Conservation (phyloP, 2,888 invertebrate species). For the Atethmia centrago region DNA sequence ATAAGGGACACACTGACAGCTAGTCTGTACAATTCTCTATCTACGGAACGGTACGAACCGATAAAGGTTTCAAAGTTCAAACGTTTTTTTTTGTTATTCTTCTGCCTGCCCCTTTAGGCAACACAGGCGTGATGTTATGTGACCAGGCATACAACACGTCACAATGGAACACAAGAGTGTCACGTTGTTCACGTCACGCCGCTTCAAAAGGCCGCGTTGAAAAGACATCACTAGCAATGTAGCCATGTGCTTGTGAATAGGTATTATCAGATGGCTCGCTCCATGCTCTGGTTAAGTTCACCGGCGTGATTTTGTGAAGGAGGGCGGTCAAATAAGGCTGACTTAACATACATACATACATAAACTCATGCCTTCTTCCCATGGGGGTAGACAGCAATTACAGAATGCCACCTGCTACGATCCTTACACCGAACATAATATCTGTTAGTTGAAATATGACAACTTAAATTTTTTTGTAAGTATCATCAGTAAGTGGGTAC, state of each 20-base stretch:
- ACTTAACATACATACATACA: too few relatives aligned
- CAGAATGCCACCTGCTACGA: too few relatives aligned
- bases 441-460: too few relatives aligned
- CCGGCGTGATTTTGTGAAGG: neutral
- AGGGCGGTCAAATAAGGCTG: neutral
- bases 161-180: constrained; percentile 11
- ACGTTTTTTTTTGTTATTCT: too few relatives aligned
- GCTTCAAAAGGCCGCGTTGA: constrained; percentile 9
- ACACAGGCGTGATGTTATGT: neutral
- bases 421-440: too few relatives aligned
- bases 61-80: neutral
- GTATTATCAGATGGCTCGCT: neutral
- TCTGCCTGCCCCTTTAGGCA: neutral
- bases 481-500: too few relatives aligned
- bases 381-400: too few relatives aligned
- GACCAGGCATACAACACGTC: constrained; percentile 22
- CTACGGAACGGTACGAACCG: too few relatives aligned
- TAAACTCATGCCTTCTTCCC: too few relatives aligned
- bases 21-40: too few relatives aligned
- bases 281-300: neutral
- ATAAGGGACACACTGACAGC: too few relatives aligned
- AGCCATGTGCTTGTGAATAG: constrained; percentile 16
- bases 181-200: constrained; percentile 8
- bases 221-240: neutral
- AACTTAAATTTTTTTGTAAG: too few relatives aligned